Percentiles rank a stretch among this genome's conserved stretches.
These are phyloP conservation scores for Eristalinus aeneus DNA, from an alignment of 2,888 invertebrate genomes.

Conservation along the genomic window DNA sequence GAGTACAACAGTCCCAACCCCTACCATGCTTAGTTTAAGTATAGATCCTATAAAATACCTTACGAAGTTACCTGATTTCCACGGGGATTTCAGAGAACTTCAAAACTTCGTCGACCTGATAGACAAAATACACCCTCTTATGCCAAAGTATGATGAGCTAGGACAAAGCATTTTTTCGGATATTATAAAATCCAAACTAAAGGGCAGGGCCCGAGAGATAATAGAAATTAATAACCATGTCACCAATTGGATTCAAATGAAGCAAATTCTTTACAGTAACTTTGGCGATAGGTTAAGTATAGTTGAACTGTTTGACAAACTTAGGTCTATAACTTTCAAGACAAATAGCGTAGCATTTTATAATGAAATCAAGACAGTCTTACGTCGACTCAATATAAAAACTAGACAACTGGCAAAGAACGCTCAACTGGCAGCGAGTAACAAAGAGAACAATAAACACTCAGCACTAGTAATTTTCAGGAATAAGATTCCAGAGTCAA, in stretches of 20 bases:
- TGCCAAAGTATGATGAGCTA: slow-evolving; percentile 10
- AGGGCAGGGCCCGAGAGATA: slow-evolving; percentile 28
- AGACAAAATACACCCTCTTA: slow-evolving; percentile 31
- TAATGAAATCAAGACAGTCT: not conserved
- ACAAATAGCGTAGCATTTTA: not conserved
- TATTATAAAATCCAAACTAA: slow-evolving; percentile 38
- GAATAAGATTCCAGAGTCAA: too few species aligned
- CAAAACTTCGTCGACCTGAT: slow-evolving; percentile 32
- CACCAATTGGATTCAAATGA: slow-evolving; percentile 1
- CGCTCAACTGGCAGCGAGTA: not conserved
- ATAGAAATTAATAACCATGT: slow-evolving; percentile 44
- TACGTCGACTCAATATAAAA: not conserved
- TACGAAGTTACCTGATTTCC: slow-evolving; percentile 23
- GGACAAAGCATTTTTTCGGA: slow-evolving; percentile 27
- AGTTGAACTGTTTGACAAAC: slow-evolving; percentile 11
- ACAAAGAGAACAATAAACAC: slow-evolving; percentile 1
- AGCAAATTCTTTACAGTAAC: not conserved
- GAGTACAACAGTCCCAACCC: too few species aligned
- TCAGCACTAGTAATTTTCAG: not conserved
- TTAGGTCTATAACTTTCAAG: not conserved
- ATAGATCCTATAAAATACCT: slow-evolving; percentile 42
- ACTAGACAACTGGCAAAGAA: not conserved
- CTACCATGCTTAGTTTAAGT: not conserved
- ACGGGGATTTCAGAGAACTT: slow-evolving; percentile 18
- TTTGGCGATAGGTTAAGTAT: slow-evolving; percentile 8